Evolutionary conservation across 2,797 vertebrate genomes (phyloP).

Genomic region (Sphenopsis melanotis): DNA sequence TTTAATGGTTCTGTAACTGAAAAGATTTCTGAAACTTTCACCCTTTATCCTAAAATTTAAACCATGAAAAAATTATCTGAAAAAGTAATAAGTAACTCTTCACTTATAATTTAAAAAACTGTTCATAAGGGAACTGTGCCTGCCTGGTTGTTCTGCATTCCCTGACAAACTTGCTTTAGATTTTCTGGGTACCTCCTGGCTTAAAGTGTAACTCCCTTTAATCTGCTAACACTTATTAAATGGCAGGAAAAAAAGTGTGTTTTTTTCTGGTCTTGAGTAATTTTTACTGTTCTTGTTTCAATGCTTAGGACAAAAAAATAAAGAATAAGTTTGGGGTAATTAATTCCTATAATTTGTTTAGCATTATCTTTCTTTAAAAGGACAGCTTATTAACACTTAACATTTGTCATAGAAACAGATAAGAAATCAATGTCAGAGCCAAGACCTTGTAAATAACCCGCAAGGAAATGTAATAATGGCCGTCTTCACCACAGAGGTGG

Average conservation of each 20-base stretch:
- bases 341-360: constrained; percentile 19
- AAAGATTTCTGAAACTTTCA: constrained; percentile 41
- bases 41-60: not conserved
- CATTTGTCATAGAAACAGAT: constrained; percentile 36
- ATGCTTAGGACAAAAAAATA: not conserved
- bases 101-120: not conserved
- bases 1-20: constrained; percentile 58
- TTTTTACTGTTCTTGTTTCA: not conserved
- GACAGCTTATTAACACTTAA: constrained; percentile 33
- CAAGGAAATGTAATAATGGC: constrained; percentile 48
- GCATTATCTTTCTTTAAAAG: not conserved
- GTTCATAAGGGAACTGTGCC: not conserved
- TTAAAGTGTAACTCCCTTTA: not conserved
- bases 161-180: not conserved
- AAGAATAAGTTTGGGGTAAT: not conserved
- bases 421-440: constrained; percentile 65
- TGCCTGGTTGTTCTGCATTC: not conserved
- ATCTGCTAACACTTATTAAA: not conserved
- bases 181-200: not conserved
- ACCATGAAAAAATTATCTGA: not conserved
- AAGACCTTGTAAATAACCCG: constrained; percentile 51
- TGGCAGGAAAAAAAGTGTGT: not conserved
- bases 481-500: constrained; percentile 30
- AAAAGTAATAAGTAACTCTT: not conserved
- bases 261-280: not conserved